Evolutionary conservation across 2,888 invertebrate genomes (phyloP).

Genomic region (Sipha maydis): DNA sequence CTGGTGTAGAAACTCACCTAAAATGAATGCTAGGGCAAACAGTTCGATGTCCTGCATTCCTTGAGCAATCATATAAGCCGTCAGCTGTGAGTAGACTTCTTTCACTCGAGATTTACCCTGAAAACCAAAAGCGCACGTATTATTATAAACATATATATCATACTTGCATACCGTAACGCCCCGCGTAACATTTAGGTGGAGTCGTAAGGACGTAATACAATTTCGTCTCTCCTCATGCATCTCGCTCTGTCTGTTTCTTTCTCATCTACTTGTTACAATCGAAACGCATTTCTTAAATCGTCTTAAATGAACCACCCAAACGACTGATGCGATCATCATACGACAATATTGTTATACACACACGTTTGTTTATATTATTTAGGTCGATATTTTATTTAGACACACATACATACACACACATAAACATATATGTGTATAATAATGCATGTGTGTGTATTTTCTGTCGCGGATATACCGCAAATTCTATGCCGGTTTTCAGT

Average conservation of each 20-base stretch:
- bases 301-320: neutral
- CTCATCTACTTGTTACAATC: neutral
- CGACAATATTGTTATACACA: neutral
- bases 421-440: neutral
- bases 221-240: neutral
- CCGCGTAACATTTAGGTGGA: neutral
- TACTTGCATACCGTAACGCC: neutral
- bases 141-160: neutral
- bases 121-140: conserved; percentile 67
- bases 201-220: neutral
- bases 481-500: conserved; percentile 25
- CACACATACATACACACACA: neutral
- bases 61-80: conserved; percentile 81
- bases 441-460: neutral
- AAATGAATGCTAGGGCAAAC: conserved; percentile 85
- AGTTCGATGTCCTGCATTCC: conserved; percentile 86
- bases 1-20: conserved; percentile 74
- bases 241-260: neutral
- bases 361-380: neutral
- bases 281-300: neutral
- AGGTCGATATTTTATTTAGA: conserved; percentile 19
- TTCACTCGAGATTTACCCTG: conserved; percentile 87
- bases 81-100: conserved; percentile 84
- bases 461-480: conserved; percentile 14
- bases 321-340: neutral